These are phyloP conservation scores for Artibeus jamaicensis DNA, from an alignment of 2,797 vertebrate species.

Conservation along the genomic window DNA sequence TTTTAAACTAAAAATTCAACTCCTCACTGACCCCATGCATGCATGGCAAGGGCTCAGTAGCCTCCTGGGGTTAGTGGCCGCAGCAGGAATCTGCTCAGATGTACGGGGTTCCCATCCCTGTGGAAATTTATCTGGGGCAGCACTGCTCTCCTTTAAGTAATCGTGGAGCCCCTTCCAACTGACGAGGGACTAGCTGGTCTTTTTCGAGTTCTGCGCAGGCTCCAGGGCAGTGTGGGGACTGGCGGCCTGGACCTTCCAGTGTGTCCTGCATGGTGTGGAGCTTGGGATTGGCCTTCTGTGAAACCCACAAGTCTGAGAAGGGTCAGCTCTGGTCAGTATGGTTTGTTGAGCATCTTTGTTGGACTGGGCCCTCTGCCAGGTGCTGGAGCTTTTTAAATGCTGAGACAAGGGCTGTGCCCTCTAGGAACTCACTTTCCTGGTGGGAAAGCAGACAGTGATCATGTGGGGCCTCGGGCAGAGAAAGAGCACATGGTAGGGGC, in stretches of 20 bases:
- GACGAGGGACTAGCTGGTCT: background rate
- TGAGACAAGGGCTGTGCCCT: background rate
- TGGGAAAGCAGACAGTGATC: background rate
- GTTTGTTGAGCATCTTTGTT: background rate
- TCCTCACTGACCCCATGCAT: background rate
- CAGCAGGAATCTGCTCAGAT: fast-evolving
- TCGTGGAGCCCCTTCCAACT: background rate
- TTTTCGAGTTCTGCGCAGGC: background rate
- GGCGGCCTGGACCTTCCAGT: background rate
- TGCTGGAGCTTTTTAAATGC: background rate
- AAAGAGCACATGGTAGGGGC: background rate
- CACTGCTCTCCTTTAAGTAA: background rate
- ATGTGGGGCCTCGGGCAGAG: background rate
- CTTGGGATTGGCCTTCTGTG: background rate
- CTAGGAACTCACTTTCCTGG: background rate
- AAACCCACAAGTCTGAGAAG: background rate
- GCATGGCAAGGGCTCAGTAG: background rate
- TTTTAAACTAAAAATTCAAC: background rate
- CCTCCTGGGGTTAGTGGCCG: background rate
- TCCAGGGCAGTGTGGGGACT: background rate
- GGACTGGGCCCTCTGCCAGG: background rate
- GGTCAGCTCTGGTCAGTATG: background rate
- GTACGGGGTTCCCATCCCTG: background rate
- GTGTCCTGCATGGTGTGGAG: background rate
- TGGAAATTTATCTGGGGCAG: background rate